Conservation (phyloP, 2,888 invertebrate genomes). For the Steinernema hermaphroditum region DNA sequence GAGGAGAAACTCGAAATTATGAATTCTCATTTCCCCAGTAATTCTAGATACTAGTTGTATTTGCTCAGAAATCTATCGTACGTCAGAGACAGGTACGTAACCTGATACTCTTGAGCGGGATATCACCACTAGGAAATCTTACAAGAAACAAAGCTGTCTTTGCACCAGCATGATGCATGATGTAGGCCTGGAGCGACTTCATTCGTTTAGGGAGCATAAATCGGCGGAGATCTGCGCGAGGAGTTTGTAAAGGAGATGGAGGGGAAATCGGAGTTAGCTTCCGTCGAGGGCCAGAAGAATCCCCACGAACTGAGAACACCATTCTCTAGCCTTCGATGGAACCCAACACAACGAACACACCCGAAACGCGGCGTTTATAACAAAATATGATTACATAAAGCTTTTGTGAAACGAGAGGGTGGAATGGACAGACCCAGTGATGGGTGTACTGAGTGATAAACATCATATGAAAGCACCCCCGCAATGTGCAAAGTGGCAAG, state of each 20-base stretch:
- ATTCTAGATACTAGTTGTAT: too few species aligned
- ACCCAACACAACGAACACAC: slow-evolving; percentile 3
- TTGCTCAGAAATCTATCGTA: too few species aligned
- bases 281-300: background rate
- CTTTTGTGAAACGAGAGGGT: background rate
- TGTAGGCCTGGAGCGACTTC: slow-evolving; percentile 33
- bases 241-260: background rate
- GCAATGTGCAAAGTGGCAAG: too few species aligned
- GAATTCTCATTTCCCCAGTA: too few species aligned
- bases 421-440: too few species aligned
- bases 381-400: background rate
- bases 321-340: background rate
- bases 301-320: slow-evolving; percentile 1
- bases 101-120: too few species aligned
- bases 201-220: slow-evolving; percentile 13
- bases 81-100: too few species aligned
- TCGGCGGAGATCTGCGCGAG: background rate
- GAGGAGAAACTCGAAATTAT: too few species aligned
- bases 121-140: too few species aligned
- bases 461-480: too few species aligned
- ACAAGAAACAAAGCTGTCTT: slow-evolving; percentile 28
- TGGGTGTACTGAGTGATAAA: too few species aligned
- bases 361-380: background rate
- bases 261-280: background rate
- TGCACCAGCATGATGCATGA: slow-evolving; percentile 34